Percentiles rank a stretch among this genome's conserved stretches.
These are phyloP conservation scores for Cosmia trapezina DNA, from an alignment of 2,888 invertebrate species.

Conservation along the genomic window DNA sequence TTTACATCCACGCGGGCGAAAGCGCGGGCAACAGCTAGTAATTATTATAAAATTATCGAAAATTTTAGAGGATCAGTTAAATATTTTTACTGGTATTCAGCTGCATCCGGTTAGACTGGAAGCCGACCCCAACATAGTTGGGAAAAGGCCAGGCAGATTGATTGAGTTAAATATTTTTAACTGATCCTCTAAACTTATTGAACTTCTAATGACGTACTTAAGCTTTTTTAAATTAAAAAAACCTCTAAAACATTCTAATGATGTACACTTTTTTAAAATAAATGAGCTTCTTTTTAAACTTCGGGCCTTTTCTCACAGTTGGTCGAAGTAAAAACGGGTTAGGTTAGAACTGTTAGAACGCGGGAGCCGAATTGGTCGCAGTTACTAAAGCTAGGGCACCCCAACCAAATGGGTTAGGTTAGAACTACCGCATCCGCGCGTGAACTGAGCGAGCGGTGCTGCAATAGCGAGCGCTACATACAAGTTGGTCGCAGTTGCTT, in stretches of 20 bases:
- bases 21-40: neutral
- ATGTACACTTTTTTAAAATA: neutral
- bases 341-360: too few relatives aligned
- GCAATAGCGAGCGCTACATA: too few relatives aligned
- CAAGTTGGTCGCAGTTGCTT: neutral
- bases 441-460: neutral
- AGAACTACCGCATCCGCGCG: too few relatives aligned
- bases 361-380: neutral
- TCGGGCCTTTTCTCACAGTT: neutral
- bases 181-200: neutral
- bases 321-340: neutral
- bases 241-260: neutral
- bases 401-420: neutral
- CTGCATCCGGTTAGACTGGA: too few relatives aligned
- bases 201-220: neutral
- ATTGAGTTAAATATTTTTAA: neutral
- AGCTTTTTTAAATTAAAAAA: neutral
- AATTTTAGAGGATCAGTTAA: too few relatives aligned
- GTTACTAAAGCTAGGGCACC: neutral
- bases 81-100: too few relatives aligned
- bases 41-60: neutral
- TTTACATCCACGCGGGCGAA: too few relatives aligned
- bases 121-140: too few relatives aligned
- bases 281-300: neutral
- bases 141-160: too few relatives aligned